Evolutionary conservation across 1,140 invertebrate genomes (phyloP).

Genomic region (Penaeus chinensis): DNA sequence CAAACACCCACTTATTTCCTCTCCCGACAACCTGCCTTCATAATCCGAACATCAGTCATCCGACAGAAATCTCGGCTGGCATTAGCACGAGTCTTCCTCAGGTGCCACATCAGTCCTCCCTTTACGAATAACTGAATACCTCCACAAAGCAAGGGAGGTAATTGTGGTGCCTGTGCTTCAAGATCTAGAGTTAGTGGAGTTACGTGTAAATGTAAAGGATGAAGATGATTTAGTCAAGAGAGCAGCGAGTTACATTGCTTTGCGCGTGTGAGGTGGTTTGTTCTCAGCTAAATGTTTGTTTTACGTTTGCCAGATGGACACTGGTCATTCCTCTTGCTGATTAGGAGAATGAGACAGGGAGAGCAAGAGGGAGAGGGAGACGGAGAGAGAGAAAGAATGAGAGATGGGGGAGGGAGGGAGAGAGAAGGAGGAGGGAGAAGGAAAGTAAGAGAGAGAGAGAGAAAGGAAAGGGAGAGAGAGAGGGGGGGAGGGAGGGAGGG

Average conservation of each 20-base stretch:
- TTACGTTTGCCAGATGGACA: no score
- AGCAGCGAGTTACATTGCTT: no score
- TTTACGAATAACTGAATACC: no score
- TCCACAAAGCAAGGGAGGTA: no score
- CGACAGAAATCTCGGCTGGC: background rate
- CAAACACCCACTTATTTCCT: background rate
- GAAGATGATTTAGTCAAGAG: no score
- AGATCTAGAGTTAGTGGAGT: no score
- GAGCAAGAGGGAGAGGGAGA: background rate
- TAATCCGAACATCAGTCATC: background rate
- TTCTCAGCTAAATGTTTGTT: no score
- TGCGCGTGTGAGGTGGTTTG: no score
- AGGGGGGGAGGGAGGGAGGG: background rate
- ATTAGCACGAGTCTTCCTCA: background rate
- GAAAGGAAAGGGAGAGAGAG: background rate
- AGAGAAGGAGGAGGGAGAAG: background rate
- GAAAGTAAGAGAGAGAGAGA: background rate
- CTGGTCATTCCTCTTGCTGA: background rate
- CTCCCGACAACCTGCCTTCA: background rate
- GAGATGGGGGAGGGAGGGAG: background rate
- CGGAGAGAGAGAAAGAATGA: slow-evolving; percentile 1
- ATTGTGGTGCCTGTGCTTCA: no score
- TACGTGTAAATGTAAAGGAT: no score
- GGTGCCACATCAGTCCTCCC: no score
- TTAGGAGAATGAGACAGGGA: background rate